Evolutionary conservation across 2,113 vertebrate genomes (phyloP).

Genomic region (Noctilio leporinus): DNA sequence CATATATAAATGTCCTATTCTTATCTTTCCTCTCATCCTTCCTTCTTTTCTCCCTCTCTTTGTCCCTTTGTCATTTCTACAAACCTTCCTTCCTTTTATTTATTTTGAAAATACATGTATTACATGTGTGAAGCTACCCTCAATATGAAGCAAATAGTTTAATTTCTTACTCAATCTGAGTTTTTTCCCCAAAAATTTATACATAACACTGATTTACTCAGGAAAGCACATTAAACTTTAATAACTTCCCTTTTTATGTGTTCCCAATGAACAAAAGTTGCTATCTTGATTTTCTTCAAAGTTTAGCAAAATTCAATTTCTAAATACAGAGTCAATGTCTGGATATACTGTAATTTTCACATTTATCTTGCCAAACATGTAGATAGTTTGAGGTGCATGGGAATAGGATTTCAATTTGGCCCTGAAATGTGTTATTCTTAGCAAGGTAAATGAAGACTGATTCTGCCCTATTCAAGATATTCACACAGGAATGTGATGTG

Average conservation of each 20-base stretch:
- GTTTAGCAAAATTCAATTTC: background rate
- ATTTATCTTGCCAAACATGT: background rate
- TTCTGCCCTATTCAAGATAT: background rate
- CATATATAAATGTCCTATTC: background rate
- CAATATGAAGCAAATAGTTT: background rate
- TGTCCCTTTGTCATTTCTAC: background rate
- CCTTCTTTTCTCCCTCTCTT: background rate
- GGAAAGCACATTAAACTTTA: background rate
- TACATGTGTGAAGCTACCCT: accelerated
- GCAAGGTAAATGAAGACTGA: background rate
- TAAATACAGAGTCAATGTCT: background rate
- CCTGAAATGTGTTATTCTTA: background rate
- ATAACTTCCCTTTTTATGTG: background rate
- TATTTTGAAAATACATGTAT: background rate
- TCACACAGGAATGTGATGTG: background rate
- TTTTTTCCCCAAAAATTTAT: background rate
- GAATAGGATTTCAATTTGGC: background rate
- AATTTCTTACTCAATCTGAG: background rate
- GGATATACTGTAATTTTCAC: background rate
- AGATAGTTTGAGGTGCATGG: background rate
- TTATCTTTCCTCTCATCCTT: background rate
- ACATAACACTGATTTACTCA: background rate
- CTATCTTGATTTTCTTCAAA: background rate
- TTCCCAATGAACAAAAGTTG: background rate
- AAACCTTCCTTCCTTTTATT: background rate